Evolutionary conservation across 2,888 invertebrate species (phyloP), one percentile per base, ranked within the genome.

Genomic region (Drosophila parthenogenetica): DNA sequence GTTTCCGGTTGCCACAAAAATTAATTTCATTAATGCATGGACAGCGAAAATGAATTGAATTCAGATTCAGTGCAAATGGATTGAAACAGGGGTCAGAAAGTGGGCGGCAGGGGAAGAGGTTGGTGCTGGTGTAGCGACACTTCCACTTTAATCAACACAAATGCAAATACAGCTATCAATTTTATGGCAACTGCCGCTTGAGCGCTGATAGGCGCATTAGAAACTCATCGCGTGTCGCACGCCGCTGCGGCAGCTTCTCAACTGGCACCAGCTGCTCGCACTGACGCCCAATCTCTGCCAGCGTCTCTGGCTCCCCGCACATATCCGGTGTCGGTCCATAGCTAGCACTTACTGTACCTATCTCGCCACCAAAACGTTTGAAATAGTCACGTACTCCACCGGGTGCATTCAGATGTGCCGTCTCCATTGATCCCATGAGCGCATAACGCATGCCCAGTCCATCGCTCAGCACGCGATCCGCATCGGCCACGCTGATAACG

Each of bases 361-460:
- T 94, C 45, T 94, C 94, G 1, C 93, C 93, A 2, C 94, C 93
- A 69, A 94, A 94, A 91, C 94, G 93, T 80, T 94, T 93, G 67
- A 94, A 93, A 61, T 94, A 94, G 74, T 93, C 94, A 43, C 92
- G 83, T 92, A 94, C 94, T 92, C 98, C 98, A 93, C 98, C 98
- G 92, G 97, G 96, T 3, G 98, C 98, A 92, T 99, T 99, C 72
- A 99, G 93, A 92, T 98, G 98, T 0, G 97, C 97, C 0, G 98
- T 98, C 93, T 98, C 98, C 73, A 98, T 93, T 0, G 98, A 96
- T 3, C 99, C 99, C 69, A 98, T 94, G 92, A 99, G 98, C 2
- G 98, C 98, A 91, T 99, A 99, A 51, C 99, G 94, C 94, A 97
- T 95, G 10, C 98, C 99, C 42, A 99, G 94, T 11, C 99, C 99